A percentile compares a stretch with the other conserved stretches of the same genome.
These are phyloP conservation scores for Pollimyrus isidori DNA, from an alignment of 2,113 vertebrate species.

Conservation along the genomic window DNA sequence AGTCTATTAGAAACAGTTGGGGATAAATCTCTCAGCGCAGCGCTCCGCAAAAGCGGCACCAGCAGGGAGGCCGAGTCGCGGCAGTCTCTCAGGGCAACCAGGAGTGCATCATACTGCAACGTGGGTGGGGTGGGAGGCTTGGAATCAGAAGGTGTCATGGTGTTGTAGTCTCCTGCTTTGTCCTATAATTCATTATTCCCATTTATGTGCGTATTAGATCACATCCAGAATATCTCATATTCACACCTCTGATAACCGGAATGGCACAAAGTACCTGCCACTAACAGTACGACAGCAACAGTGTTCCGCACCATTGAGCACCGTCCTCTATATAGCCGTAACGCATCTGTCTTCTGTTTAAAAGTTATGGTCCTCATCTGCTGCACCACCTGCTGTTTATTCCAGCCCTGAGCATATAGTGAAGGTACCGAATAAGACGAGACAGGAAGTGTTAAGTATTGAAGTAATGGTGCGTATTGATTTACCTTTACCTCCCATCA, in stretches of 20 bases:
- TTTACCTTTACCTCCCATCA: background rate
- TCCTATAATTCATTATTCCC: background rate
- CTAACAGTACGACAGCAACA: background rate
- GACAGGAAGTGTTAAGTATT: background rate
- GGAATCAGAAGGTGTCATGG: background rate
- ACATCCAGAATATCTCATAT: background rate
- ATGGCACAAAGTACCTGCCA: background rate
- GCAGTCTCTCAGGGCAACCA: background rate
- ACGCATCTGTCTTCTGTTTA: background rate
- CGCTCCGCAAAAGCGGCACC: background rate
- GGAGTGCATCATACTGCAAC: background rate
- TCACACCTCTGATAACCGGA: background rate
- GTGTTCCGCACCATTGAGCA: background rate
- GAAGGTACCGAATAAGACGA: background rate
- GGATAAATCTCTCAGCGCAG: constrained; percentile 27
- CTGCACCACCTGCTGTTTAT: background rate
- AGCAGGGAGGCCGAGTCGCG: background rate
- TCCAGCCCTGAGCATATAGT: background rate
- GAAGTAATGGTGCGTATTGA: background rate
- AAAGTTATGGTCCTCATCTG: background rate
- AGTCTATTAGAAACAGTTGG: constrained; percentile 32
- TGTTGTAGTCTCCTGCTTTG: background rate
- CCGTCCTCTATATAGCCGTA: background rate
- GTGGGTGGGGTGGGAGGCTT: background rate
- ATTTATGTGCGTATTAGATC: background rate